Percentiles rank a stretch among this genome's conserved stretches.
phyloP scores from a whole-genome alignment of 92 coral and sea anemone species.

The Phenganax subtilis region DNA sequence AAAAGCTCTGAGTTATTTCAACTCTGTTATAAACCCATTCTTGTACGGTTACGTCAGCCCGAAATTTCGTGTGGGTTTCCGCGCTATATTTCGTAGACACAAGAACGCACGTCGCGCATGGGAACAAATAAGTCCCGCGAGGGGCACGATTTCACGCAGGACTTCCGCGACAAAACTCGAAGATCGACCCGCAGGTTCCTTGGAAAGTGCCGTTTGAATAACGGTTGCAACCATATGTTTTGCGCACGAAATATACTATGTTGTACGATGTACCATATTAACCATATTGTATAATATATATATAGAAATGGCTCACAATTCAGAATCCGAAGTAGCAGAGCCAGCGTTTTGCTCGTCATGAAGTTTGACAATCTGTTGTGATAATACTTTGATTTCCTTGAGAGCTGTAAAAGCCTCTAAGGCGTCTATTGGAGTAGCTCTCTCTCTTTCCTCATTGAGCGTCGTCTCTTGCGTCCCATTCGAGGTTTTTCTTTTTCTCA shows the following conservation, averaged over 20 bases:
- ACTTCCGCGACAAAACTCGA: constrained; percentile 15
- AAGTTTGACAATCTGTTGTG: constrained; percentile 27
- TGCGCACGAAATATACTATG: too few relatives aligned
- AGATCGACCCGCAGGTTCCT: neutral
- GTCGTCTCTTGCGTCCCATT: neutral
- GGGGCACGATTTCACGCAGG: neutral
- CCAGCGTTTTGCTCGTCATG: neutral
- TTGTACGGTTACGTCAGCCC: constrained; percentile 80
- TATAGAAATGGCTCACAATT: neutral
- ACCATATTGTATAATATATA: neutral
- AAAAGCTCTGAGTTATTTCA: constrained; percentile 83
- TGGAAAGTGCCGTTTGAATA: constrained; percentile 14
- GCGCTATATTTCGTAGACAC: constrained; percentile 63
- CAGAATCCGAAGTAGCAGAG: constrained; percentile 16
- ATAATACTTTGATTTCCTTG: constrained; percentile 21
- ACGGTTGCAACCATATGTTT: neutral
- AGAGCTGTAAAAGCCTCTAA: constrained; percentile 19
- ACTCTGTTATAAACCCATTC: constrained; percentile 84
- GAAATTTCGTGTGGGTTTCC: constrained; percentile 75
- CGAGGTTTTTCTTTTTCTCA: neutral
- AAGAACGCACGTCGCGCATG: constrained; percentile 15
- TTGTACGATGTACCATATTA: too few relatives aligned
- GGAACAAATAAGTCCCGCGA: neutral
- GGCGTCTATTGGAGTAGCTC: neutral
- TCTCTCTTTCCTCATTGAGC: neutral